Evolutionary conservation across 2,888 invertebrate genomes (phyloP).

Genomic region (Incurvaria masculella): DNA sequence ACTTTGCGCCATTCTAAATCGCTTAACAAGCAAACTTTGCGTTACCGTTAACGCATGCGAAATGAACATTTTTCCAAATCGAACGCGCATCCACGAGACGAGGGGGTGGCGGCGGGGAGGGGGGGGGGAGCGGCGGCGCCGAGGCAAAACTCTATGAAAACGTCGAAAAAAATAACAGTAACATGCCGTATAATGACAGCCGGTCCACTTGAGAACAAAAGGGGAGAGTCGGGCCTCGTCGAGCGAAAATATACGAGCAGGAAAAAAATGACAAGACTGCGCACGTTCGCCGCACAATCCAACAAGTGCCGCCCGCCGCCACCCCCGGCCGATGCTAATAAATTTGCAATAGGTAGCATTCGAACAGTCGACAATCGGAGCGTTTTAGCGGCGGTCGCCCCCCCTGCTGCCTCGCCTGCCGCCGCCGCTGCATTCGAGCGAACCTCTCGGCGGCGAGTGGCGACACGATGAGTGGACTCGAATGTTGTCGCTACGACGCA

Average conservation of each 20-base stretch:
- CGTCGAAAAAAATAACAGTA: slow-evolving; percentile 55
- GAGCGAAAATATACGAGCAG: slow-evolving; percentile 54
- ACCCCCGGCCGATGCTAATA: slow-evolving; percentile 35
- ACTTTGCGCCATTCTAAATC: slow-evolving; percentile 42
- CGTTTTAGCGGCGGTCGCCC: slow-evolving; percentile 21
- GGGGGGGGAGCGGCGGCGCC: slow-evolving; percentile 2
- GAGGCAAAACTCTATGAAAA: slow-evolving; percentile 54
- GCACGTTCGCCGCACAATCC: slow-evolving; percentile 20
- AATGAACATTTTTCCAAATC: slow-evolving; percentile 55
- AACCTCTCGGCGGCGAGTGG: background rate
- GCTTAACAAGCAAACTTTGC: slow-evolving; percentile 45
- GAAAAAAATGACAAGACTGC: slow-evolving; percentile 41
- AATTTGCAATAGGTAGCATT: slow-evolving; percentile 47
- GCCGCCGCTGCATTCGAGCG: slow-evolving; percentile 28
- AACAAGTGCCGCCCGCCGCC: background rate
- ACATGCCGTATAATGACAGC: slow-evolving; percentile 60
- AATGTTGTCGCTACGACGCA: background rate
- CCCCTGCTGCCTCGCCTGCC: slow-evolving; percentile 20
- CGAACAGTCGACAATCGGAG: slow-evolving; percentile 31
- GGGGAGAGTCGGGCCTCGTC: slow-evolving; percentile 51
- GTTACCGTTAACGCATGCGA: slow-evolving; percentile 43
- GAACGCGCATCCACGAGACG: slow-evolving; percentile 39
- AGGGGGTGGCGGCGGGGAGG: background rate
- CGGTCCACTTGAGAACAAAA: slow-evolving; percentile 60
- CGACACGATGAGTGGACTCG: background rate